phyloP scores from a whole-genome alignment of 2,797 vertebrate species.

The Loriculus beryllinus region DNA sequence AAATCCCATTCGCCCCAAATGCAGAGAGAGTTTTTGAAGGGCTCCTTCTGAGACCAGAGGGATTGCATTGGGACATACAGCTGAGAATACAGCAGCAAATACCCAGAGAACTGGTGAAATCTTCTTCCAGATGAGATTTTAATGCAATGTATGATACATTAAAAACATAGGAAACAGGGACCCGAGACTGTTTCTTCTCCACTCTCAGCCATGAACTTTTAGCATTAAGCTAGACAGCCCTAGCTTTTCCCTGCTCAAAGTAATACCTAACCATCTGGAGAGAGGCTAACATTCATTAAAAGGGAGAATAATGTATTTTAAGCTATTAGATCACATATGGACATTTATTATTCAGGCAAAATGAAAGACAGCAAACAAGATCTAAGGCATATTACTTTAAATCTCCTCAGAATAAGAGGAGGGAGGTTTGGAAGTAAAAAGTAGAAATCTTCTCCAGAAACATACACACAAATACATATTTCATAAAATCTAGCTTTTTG shows the following conservation, averaged over 20 bases:
- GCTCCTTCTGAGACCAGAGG: neutral
- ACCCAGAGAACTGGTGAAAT: neutral
- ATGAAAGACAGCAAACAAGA: neutral
- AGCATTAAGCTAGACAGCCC: neutral
- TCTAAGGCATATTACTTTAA: neutral
- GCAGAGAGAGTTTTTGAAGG: neutral
- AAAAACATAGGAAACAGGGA: neutral
- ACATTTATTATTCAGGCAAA: neutral
- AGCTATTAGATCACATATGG: neutral
- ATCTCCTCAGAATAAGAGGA: neutral
- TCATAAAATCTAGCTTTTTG: neutral
- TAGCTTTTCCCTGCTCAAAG: neutral
- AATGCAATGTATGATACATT: neutral
- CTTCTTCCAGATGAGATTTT: neutral
- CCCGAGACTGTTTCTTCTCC: neutral
- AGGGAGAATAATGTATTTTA: neutral
- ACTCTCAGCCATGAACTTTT: neutral
- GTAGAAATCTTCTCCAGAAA: neutral
- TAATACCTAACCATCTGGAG: neutral
- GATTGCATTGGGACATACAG: neutral
- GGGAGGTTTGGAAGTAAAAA: neutral
- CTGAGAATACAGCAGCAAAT: neutral
- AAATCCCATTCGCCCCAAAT: neutral
- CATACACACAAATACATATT: neutral
- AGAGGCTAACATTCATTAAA: neutral